A percentile compares a stretch with the other conserved stretches of the same genome.
Conservation (phyloP, 2,797 vertebrate species). For the Thalassophryne amazonica region DNA sequence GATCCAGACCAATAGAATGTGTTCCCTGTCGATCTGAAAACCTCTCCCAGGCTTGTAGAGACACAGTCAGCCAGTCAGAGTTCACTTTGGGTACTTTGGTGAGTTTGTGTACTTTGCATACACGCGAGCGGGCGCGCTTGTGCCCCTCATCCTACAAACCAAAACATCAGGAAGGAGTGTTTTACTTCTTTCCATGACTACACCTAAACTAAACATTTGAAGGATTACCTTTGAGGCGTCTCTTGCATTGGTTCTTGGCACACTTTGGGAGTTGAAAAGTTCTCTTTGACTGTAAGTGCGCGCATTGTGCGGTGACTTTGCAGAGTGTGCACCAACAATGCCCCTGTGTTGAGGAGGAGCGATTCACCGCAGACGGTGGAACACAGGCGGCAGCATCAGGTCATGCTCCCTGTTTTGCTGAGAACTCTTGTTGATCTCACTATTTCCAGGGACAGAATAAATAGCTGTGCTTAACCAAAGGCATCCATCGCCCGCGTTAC, state of each 20-base stretch:
- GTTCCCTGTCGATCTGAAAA: slow-evolving; percentile 27
- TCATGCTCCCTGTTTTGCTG: slow-evolving; percentile 46
- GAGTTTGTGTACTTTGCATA: slow-evolving; percentile 16
- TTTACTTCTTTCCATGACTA: slow-evolving; percentile 47
- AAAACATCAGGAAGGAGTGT: slow-evolving; percentile 43
- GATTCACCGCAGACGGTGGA: slow-evolving; percentile 35
- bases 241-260: slow-evolving; percentile 38
- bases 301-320: slow-evolving; percentile 38
- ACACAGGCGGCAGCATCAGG: slow-evolving; percentile 49
- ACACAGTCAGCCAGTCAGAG: slow-evolving; percentile 37
- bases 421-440: slow-evolving; percentile 62
- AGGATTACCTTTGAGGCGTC: slow-evolving; percentile 40
- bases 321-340: slow-evolving; percentile 21
- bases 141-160: slow-evolving; percentile 29
- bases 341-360: slow-evolving; percentile 24
- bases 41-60: slow-evolving; percentile 19
- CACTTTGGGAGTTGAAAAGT: slow-evolving; percentile 56
- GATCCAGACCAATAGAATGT: slow-evolving; percentile 54
- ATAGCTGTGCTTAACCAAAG: slow-evolving; percentile 69
- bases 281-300: slow-evolving; percentile 22
- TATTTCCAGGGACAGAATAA: slow-evolving; percentile 69
- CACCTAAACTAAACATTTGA: slow-evolving; percentile 45
- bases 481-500: slow-evolving; percentile 54
- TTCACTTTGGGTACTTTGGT: slow-evolving; percentile 37
- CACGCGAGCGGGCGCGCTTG: slow-evolving; percentile 34